Evolutionary conservation across 2,888 invertebrate species (phyloP), one percentile per base, ranked within the genome.

Genomic region (Tanaodytes sp.): DNA sequence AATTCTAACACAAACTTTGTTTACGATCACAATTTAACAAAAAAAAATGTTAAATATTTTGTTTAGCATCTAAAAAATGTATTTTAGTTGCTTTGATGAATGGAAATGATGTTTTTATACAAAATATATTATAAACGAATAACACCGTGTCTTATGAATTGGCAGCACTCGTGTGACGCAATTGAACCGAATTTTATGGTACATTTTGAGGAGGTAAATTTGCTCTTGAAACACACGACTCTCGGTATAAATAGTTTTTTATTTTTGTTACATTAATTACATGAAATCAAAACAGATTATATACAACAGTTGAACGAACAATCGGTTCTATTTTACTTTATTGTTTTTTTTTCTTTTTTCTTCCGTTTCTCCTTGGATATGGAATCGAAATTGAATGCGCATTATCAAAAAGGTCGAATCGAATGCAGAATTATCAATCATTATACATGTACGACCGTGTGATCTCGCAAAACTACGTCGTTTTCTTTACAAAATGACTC

Each of bases 191-290:
- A 67, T 67, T 63, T 36, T 54, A 15, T 63, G 48, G 54, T 64
- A 49, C n/a, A 59, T 64, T 59, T 54, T 54, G 52, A 69, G 57
- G 64, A 69, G 36, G 63, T 69, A 64, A 69, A 59, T 63, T 69
- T 69, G 59, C 64, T 69, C 55, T 36, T 27, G 30, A 69, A 58
- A 68, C 46, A 61, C 55, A 58, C 51, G 9, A 51, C 51, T 66
- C 43, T 62, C 61, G 61, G 45, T 67, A 67, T 67, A 67, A 67
- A 67, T 67, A 67, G 55, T 55, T 67, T 67, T n/a, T 61, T 67
- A 67, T 67, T 67, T 63, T 67, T 67, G 57, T 61, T 67, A 67
- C 67, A 67, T 67, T 67, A 67, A 67, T 67, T 67, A 67, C 67
- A 67, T 62, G 57, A 61, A 67, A 57, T 62, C 4, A 66, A 55